phyloP scores from a whole-genome alignment of 2,888 invertebrate species.

The Eupithecia vulgata region DNA sequence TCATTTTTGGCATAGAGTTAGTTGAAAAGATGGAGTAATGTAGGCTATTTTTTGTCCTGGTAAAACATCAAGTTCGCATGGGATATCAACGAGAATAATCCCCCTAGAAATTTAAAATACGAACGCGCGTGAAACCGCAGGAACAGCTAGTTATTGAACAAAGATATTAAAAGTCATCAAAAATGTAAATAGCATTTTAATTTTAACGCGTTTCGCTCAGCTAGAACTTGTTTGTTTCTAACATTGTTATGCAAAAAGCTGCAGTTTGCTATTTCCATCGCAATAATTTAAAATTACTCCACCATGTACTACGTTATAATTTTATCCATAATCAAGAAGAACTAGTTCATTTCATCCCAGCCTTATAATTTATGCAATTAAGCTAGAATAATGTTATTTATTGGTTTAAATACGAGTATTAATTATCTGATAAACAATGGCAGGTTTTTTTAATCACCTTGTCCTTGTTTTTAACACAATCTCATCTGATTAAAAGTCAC shows the following conservation, averaged over 20 bases:
- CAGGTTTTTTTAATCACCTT: neutral
- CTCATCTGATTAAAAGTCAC: no score
- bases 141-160: no score
- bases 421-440: neutral
- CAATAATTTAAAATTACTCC: neutral
- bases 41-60: no score
- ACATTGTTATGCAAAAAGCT: neutral
- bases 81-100: no score
- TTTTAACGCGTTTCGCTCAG: neutral
- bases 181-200: neutral
- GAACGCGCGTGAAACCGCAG: no score
- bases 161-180: neutral
- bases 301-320: neutral
- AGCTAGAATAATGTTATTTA: neutral
- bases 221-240: neutral
- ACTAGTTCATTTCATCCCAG: neutral
- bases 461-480: neutral
- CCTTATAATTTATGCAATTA: slow-evolving; percentile 1
- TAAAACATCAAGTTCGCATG: no score
- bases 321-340: neutral
- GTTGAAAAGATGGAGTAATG: no score
- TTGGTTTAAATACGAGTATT: neutral
- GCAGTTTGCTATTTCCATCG: neutral
- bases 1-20: no score
- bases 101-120: no score